Percentiles rank a stretch among this genome's conserved stretches.
Conservation (phyloP, 1,140 invertebrate species). For the Pinna nobilis region DNA sequence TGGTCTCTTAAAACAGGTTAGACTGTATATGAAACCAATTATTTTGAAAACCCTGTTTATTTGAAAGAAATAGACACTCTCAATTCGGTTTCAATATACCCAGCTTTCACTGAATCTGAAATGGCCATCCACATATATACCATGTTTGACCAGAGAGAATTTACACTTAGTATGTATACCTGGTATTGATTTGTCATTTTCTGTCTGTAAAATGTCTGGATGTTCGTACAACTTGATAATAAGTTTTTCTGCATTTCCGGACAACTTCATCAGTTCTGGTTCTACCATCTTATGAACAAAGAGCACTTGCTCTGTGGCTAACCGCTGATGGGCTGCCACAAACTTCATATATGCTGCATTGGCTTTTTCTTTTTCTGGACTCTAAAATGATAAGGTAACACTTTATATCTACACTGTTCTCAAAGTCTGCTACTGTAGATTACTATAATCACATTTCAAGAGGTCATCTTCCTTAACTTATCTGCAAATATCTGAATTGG, state of each 20-base stretch:
- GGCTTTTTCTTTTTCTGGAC: constrained; percentile 56
- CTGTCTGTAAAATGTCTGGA: constrained; percentile 48
- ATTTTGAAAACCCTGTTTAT: no score
- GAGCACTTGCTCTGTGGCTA: constrained; percentile 61
- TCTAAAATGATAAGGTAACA: constrained; percentile 25
- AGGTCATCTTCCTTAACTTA: neutral
- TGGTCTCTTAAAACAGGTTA: no score
- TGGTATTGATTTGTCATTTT: constrained; percentile 32
- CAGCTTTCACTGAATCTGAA: no score
- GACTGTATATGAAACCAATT: no score
- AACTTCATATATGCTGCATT: constrained; percentile 56
- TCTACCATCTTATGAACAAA: constrained; percentile 53
- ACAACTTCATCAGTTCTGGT: constrained; percentile 51
- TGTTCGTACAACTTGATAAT: constrained; percentile 63
- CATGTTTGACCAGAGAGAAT: neutral
- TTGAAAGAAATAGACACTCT: no score
- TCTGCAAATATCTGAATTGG: neutral
- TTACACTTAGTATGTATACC: constrained; percentile 31
- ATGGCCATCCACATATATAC: neutral
- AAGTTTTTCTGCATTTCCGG: constrained; percentile 48
- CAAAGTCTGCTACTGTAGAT: neutral
- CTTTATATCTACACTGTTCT: neutral
- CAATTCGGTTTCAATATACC: no score
- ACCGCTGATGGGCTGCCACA: constrained; percentile 46
- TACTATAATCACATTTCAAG: neutral